Conservation (phyloP, 2,888 invertebrate species). For the Taenaris catops region DNA sequence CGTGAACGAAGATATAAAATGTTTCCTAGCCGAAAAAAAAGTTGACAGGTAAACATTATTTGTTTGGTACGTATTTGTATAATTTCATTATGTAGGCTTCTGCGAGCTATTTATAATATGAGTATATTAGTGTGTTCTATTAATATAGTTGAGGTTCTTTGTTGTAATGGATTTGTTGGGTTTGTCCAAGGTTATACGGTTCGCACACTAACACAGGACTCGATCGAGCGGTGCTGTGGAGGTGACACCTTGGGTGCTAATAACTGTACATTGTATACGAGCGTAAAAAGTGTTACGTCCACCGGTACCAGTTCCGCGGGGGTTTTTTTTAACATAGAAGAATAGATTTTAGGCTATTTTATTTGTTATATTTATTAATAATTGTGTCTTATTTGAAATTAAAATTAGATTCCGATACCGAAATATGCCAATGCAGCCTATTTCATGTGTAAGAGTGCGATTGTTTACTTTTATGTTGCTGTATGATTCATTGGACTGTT, state of each 20-base stretch:
- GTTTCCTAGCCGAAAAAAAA: slow-evolving; percentile 65
- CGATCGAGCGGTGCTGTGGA: slow-evolving; percentile 48
- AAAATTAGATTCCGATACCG: too few relatives aligned
- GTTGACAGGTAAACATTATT: slow-evolving; percentile 74
- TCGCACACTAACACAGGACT: slow-evolving; percentile 46
- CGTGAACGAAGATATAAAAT: slow-evolving; percentile 73
- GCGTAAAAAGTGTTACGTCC: slow-evolving; percentile 30
- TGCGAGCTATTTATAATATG: slow-evolving; percentile 1
- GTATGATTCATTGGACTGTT: too few relatives aligned
- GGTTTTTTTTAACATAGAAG: too few relatives aligned
- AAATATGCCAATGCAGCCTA: too few relatives aligned
- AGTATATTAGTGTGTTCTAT: slow-evolving; percentile 3
- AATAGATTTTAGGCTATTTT: too few relatives aligned
- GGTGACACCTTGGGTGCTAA: slow-evolving; percentile 48
- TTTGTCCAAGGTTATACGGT: slow-evolving; percentile 66
- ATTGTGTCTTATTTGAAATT: too few relatives aligned
- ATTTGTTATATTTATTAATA: too few relatives aligned
- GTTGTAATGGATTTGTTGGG: slow-evolving; percentile 16
- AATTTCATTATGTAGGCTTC: slow-evolving; percentile 1
- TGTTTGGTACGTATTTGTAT: slow-evolving; percentile 10
- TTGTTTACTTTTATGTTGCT: too few relatives aligned
- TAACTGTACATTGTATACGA: slow-evolving; percentile 35
- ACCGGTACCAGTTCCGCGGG: too few relatives aligned
- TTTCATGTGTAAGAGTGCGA: too few relatives aligned
- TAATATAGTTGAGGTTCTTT: slow-evolving; percentile 11